Percentiles rank a stretch among this genome's conserved stretches.
phyloP scores from a whole-genome alignment of 2,888 invertebrate species.

The Tenthredo scrophulariae region DNA sequence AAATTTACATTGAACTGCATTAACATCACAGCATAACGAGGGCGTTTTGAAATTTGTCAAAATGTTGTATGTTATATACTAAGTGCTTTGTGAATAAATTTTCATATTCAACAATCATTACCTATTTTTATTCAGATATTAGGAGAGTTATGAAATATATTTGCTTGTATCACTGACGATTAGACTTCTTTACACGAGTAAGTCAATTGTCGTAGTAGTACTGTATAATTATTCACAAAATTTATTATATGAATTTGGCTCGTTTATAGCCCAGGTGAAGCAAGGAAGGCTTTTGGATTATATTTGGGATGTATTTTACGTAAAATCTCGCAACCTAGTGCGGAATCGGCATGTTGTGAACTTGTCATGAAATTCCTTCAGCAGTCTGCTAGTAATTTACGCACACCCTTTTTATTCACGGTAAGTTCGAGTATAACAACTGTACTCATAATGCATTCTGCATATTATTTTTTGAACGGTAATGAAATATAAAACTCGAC shows the following conservation, averaged over 20 bases:
- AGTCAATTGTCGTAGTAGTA: not conserved
- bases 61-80: not conserved
- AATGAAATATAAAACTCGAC: not conserved
- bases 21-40: not conserved
- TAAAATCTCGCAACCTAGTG: constrained; percentile 81
- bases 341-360: constrained; percentile 79
- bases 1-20: not conserved
- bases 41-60: not conserved
- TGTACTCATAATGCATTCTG: not conserved
- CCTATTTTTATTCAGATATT: not conserved
- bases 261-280: constrained; percentile 80
- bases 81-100: not conserved
- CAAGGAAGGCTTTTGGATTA: constrained; percentile 88
- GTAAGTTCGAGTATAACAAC: constrained; percentile 73
- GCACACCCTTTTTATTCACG: constrained; percentile 84
- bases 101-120: not conserved
- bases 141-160: not conserved
- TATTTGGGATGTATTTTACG: constrained; percentile 88
- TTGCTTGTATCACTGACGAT: not conserved
- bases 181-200: constrained; percentile 2
- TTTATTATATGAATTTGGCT: not conserved
- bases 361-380: constrained; percentile 89
- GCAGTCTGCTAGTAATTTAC: constrained; percentile 85
- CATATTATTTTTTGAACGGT: not conserved
- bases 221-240: not conserved